A percentile compares a stretch with the other conserved stretches of the same genome.
phyloP scores from a whole-genome alignment of 1,140 invertebrate genomes.

The Lepidostoma basale region DNA sequence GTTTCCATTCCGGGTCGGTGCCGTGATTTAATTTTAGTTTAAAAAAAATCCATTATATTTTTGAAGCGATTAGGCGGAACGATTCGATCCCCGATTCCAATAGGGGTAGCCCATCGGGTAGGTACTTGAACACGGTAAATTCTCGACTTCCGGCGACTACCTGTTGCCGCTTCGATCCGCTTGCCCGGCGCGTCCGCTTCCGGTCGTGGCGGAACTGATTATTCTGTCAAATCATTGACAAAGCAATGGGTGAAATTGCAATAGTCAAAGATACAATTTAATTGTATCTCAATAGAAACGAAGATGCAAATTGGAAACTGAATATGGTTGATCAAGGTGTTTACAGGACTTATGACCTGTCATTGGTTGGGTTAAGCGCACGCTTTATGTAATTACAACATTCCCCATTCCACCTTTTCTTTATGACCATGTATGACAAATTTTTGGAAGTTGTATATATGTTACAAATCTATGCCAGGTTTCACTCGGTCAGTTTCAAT shows the following conservation, averaged over 20 bases:
- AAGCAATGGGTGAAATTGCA: too few relatives aligned
- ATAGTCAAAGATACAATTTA: neutral
- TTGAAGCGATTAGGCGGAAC: neutral
- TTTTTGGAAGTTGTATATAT: too few relatives aligned
- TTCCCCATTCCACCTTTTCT: too few relatives aligned
- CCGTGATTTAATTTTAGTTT: neutral
- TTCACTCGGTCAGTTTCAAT: too few relatives aligned
- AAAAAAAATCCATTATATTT: neutral
- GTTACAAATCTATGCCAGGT: too few relatives aligned
- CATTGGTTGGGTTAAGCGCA: neutral
- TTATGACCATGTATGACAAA: too few relatives aligned
- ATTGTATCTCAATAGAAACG: neutral
- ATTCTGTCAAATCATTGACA: constrained; percentile 16
- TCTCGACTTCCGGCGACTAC: neutral
- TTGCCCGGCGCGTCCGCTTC: constrained; percentile 3
- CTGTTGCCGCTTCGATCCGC: constrained; percentile 1
- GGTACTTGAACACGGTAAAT: neutral
- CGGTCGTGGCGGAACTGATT: constrained; percentile 20
- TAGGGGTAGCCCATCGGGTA: neutral
- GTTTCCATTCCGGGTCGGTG: neutral
- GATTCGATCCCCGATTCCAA: neutral
- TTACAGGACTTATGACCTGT: neutral
- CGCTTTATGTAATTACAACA: too few relatives aligned
- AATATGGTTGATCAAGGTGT: neutral
- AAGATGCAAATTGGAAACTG: neutral